phyloP scores from a whole-genome alignment of 2,888 invertebrate species.

The Brachypalpus laphriformis region DNA sequence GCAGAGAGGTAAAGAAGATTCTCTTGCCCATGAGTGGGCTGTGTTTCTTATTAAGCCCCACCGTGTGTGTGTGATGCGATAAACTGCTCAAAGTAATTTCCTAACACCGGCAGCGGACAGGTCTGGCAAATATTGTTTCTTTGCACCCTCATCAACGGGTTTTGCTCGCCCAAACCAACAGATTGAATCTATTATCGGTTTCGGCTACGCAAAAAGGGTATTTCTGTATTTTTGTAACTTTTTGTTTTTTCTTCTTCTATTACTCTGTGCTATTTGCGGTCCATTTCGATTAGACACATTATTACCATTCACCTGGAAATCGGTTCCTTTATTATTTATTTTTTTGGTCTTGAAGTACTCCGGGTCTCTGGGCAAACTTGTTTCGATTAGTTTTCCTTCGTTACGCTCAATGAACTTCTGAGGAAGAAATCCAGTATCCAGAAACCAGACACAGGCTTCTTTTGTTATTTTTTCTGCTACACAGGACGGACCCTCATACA shows the following conservation, averaged over 20 bases:
- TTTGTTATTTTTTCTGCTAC: background rate
- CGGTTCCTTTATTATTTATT: too few relatives aligned
- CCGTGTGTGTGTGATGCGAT: constrained; percentile 10
- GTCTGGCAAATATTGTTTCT: constrained; percentile 29
- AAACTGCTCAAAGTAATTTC: constrained; percentile 52
- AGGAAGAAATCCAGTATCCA: background rate
- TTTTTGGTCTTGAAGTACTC: background rate
- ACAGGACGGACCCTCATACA: background rate
- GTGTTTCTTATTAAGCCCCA: constrained; percentile 12
- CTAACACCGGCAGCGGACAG: constrained; percentile 17
- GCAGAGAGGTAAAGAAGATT: too few relatives aligned
- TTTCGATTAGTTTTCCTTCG: constrained; percentile 43
- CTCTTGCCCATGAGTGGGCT: too few relatives aligned
- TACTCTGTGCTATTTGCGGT: constrained; percentile 42
- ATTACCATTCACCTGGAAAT: constrained; percentile 43
- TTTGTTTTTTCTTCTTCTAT: background rate
- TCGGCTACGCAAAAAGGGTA: constrained; percentile 9
- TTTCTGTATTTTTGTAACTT: background rate
- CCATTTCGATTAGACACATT: constrained; percentile 50
- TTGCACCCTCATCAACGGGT: constrained; percentile 29
- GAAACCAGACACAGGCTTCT: background rate
- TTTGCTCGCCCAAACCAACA: background rate
- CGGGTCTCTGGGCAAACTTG: background rate
- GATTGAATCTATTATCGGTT: constrained; percentile 18
- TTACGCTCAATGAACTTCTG: constrained; percentile 25